Percentiles rank a stretch among this genome's conserved stretches.
Evolutionary conservation across 2,113 vertebrate genomes (phyloP).

Genomic region (Vombatus ursinus): DNA sequence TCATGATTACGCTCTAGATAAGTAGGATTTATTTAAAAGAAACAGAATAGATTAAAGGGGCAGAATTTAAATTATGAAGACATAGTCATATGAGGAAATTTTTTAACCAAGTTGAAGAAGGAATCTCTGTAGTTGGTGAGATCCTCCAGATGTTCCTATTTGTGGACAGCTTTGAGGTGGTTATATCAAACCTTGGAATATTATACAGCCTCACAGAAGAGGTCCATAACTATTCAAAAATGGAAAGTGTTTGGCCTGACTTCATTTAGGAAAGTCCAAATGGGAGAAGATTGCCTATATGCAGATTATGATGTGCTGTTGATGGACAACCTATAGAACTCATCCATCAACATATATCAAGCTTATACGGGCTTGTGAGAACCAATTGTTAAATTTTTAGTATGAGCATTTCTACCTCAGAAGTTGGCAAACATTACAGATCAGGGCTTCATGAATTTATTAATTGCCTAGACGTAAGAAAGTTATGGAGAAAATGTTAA

Average conservation of each 20-base stretch:
- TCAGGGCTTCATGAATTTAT: not conserved
- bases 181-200: not conserved
- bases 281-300: not conserved
- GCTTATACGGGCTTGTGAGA: not conserved
- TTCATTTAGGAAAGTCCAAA: not conserved
- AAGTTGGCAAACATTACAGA: not conserved
- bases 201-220: not conserved
- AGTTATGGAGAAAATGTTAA: too few relatives aligned
- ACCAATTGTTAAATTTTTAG: not conserved
- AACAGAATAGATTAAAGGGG: not conserved
- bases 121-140: not conserved
- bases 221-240: not conserved
- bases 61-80: not conserved
- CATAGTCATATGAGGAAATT: not conserved
- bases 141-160: not conserved
- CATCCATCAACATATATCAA: not conserved
- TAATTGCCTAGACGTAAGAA: not conserved
- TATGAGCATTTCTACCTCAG: not conserved
- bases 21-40: not conserved
- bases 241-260: not conserved
- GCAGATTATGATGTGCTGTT: not conserved
- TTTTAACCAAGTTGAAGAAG: not conserved
- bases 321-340: not conserved
- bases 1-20: not conserved
- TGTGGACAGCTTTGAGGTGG: not conserved